A percentile compares a stretch with the other conserved stretches of the same genome.
phyloP scores from a whole-genome alignment of 2,888 invertebrate species.

The Ptychoptera contaminata region DNA sequence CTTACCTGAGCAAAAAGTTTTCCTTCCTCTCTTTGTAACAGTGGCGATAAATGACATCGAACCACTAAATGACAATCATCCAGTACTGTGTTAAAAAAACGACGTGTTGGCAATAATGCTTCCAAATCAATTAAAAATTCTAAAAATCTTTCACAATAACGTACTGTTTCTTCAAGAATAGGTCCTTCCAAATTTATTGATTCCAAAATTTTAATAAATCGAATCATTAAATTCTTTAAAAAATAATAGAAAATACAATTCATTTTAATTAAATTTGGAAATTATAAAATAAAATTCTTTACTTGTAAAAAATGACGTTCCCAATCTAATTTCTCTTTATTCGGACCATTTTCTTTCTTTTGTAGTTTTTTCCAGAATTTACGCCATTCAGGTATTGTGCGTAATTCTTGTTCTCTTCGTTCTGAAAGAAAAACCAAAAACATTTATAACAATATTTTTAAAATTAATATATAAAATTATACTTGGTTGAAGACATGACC shows the following conservation, averaged over 20 bases:
- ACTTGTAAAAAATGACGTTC: slow-evolving; percentile 70
- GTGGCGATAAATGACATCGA: slow-evolving; percentile 64
- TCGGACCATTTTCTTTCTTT: slow-evolving; percentile 55
- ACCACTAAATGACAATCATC: slow-evolving; percentile 91
- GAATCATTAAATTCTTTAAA: slow-evolving; percentile 50
- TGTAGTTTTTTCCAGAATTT: slow-evolving; percentile 84
- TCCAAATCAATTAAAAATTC: slow-evolving; percentile 94
- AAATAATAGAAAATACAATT: too few relatives aligned
- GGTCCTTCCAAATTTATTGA: slow-evolving; percentile 48
- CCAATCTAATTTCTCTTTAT: slow-evolving; percentile 57
- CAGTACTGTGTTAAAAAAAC: slow-evolving; percentile 92
- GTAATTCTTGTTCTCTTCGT: slow-evolving; percentile 73
- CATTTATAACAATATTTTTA: neutral
- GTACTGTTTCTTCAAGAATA: slow-evolving; percentile 38
- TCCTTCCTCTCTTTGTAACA: slow-evolving; percentile 63
- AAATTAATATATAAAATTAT: slow-evolving; percentile 16
- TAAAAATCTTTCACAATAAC: slow-evolving; percentile 87
- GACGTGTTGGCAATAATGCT: slow-evolving; percentile 82
- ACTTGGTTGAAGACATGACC: slow-evolving; percentile 77
- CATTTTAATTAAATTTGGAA: neutral
- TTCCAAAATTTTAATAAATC: slow-evolving; percentile 71
- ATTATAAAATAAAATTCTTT: neutral
- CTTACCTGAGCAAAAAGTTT: slow-evolving; percentile 82
- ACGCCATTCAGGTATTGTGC: slow-evolving; percentile 71
- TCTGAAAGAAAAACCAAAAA: slow-evolving; percentile 29